phyloP scores from a whole-genome alignment of 2,797 vertebrate species.

The Pelobates cultripes region DNA sequence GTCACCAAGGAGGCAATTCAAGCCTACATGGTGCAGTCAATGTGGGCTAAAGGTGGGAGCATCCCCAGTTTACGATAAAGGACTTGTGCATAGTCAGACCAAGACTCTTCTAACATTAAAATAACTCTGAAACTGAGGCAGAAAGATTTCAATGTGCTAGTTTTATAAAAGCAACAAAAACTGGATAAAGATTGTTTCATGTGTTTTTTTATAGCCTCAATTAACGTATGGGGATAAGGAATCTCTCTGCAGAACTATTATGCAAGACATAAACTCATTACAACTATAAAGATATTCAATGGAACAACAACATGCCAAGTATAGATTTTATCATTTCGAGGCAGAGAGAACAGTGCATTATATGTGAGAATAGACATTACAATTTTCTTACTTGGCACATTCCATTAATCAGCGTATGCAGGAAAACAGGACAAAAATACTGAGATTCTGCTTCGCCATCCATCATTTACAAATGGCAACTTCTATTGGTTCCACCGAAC shows the following conservation, averaged over 20 bases:
- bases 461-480: conserved; percentile 17
- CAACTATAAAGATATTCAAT: conserved; percentile 18
- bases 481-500: too few relatives aligned
- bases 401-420: conserved; percentile 45
- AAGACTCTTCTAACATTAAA: too few relatives aligned
- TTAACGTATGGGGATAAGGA: conserved; percentile 4
- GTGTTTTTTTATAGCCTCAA: background rate
- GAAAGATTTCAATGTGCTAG: background rate
- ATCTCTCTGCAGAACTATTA: conserved; percentile 8
- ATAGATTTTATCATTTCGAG: conserved; percentile 26
- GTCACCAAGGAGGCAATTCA: too few relatives aligned
- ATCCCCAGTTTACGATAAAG: too few relatives aligned
- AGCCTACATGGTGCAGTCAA: too few relatives aligned
- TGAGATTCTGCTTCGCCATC: background rate
- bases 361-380: conserved; percentile 24
- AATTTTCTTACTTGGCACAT: conserved; percentile 38
- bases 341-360: conserved; percentile 29
- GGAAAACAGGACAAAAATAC: conserved; percentile 11
- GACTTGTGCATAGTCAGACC: too few relatives aligned
- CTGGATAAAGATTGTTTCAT: background rate
- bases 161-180: background rate
- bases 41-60: too few relatives aligned
- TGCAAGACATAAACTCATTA: conserved; percentile 35
- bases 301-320: conserved; percentile 28
- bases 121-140: too few relatives aligned